phyloP scores from a whole-genome alignment of 92 coral and sea anemone genomes.

The Heteractis magnifica region DNA sequence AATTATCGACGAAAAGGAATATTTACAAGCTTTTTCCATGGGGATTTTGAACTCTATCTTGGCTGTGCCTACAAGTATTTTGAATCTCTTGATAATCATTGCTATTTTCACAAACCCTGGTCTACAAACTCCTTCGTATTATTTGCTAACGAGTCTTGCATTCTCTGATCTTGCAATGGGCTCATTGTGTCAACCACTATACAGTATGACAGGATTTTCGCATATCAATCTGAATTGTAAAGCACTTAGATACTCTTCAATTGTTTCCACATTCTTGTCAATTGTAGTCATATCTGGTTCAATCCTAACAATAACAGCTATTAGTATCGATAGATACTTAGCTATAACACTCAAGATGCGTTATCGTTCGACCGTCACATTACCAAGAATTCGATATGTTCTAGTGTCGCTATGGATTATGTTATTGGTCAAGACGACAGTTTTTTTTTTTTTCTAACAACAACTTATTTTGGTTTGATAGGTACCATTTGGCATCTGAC shows the following conservation, averaged over 20 bases:
- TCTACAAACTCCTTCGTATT: background rate
- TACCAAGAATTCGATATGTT: no score
- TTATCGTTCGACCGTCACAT: no score
- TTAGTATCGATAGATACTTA: no score
- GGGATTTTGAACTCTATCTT: slow-evolving; percentile 20
- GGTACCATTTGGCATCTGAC: no score
- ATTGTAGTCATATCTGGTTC: background rate
- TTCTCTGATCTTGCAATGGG: background rate
- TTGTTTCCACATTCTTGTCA: background rate
- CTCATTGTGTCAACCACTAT: background rate
- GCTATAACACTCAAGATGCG: no score
- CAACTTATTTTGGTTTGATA: no score
- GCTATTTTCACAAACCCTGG: background rate
- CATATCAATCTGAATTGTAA: background rate
- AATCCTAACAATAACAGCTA: background rate
- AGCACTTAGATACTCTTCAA: background rate
- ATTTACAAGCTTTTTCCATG: background rate
- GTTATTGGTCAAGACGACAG: no score
- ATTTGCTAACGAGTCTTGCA: background rate
- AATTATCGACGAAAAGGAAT: background rate
- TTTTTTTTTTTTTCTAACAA: no score
- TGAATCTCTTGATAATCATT: background rate
- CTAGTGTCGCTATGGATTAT: no score
- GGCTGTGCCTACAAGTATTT: background rate
- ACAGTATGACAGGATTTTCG: background rate